phyloP scores from a whole-genome alignment of 1,140 invertebrate species.

The Aplysia californica region DNA sequence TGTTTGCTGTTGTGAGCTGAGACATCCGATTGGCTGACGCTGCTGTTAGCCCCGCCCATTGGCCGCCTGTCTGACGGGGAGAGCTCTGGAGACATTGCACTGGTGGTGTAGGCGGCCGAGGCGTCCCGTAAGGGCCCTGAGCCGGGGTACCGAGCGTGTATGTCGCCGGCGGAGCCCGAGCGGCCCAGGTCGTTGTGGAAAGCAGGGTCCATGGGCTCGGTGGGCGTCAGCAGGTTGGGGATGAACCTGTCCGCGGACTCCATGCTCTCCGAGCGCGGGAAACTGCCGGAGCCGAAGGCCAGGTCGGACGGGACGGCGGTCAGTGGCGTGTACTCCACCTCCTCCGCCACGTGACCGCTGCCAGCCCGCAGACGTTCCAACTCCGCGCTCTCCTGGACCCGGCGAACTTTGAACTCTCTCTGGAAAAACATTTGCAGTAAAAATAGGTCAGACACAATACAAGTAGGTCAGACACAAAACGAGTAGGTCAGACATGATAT shows the following conservation, averaged over 20 bases:
- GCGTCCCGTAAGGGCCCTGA: too few species aligned
- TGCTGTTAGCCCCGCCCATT: too few species aligned
- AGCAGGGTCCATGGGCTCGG: neutral
- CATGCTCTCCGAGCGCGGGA: slow-evolving; percentile 33
- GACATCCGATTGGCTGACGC: too few species aligned
- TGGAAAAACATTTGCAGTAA: too few species aligned
- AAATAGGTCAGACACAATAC: too few species aligned
- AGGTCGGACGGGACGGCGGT: neutral
- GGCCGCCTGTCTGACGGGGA: slow-evolving; percentile 1
- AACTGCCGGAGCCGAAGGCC: neutral
- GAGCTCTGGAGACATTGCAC: slow-evolving; percentile 13
- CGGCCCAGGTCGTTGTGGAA: neutral
- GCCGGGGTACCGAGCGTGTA: neutral
- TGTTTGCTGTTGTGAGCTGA: slow-evolving; percentile 11
- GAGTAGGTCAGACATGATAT: too few species aligned
- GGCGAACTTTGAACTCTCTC: slow-evolving; percentile 15
- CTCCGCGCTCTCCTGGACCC: slow-evolving; percentile 18
- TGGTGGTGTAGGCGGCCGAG: too few species aligned
- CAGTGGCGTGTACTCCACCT: slow-evolving; percentile 24
- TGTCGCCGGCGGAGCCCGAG: slow-evolving; percentile 1
- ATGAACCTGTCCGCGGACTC: slow-evolving; percentile 39
- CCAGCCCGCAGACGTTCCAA: neutral
- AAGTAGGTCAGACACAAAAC: too few species aligned
- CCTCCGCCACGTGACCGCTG: neutral
- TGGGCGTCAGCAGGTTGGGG: slow-evolving; percentile 26